A percentile compares a stretch with the other conserved stretches of the same genome.
phyloP scores from a whole-genome alignment of 2,797 vertebrate genomes.

The Melanogrammus aeglefinus region DNA sequence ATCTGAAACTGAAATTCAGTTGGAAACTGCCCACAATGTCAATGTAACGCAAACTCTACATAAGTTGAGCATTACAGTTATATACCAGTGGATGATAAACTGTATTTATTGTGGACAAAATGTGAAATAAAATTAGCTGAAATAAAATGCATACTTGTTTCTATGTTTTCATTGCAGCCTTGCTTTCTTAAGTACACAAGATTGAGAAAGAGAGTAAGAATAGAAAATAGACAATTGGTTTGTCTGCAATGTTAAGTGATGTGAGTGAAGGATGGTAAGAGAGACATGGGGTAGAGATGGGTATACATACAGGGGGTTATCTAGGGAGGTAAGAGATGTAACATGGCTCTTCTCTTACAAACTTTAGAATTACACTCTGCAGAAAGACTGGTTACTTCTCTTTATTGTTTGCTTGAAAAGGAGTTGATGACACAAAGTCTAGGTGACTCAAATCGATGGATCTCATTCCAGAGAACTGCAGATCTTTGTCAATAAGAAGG shows the following conservation, averaged over 20 bases:
- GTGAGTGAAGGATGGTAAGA: no score
- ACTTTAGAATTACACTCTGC: not conserved
- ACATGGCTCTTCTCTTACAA: not conserved
- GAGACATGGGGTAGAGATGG: not conserved
- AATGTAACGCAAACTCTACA: constrained; percentile 31
- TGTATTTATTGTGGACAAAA: constrained; percentile 98
- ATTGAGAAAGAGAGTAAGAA: not conserved
- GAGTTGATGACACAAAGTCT: not conserved
- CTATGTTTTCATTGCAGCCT: not conserved
- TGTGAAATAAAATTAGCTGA: constrained; percentile 90
- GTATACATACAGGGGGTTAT: not conserved
- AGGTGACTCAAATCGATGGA: not conserved
- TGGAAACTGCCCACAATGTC: constrained; percentile 38
- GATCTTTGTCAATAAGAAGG: not conserved
- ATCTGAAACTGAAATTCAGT: constrained; percentile 44
- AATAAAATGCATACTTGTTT: constrained; percentile 23
- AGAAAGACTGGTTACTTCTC: not conserved
- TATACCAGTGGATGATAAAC: constrained; percentile 87
- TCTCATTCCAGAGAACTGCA: not conserved
- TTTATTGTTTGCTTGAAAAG: not conserved
- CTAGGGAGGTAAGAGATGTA: not conserved
- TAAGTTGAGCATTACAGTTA: constrained; percentile 48
- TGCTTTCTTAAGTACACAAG: not conserved
- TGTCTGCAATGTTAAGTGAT: not conserved
- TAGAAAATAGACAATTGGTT: not conserved